Percentiles rank a stretch among this genome's conserved stretches.
Evolutionary conservation across 1,140 invertebrate species (phyloP).

Genomic region (Phortica variegata): DNA sequence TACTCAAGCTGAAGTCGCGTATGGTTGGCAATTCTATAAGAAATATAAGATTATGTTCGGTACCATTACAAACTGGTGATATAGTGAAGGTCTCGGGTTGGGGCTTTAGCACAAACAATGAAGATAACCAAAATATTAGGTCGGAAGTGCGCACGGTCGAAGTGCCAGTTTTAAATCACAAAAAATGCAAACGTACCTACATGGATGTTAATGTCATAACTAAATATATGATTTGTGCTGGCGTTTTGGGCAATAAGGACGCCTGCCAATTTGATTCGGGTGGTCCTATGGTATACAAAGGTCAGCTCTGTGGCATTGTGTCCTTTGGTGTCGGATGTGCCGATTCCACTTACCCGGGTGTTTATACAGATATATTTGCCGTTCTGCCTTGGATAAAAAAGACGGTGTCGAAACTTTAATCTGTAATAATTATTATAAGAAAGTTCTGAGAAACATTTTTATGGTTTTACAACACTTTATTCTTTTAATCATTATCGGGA

Average conservation of each 20-base stretch:
- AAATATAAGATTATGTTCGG: not conserved
- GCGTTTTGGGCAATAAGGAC: slow-evolving; percentile 4
- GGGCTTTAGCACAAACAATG: slow-evolving; percentile 10
- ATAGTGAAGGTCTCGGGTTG: slow-evolving; percentile 6
- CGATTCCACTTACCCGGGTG: slow-evolving; percentile 64
- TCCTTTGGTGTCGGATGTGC: slow-evolving; percentile 61
- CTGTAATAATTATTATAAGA: too few relatives aligned
- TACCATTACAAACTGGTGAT: not conserved
- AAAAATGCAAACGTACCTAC: not conserved
- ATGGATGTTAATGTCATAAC: not conserved
- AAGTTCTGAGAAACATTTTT: too few relatives aligned
- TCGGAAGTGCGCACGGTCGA: not conserved
- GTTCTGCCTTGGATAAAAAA: too few relatives aligned
- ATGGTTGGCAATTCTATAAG: not conserved
- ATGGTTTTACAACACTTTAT: too few relatives aligned
- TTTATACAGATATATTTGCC: slow-evolving; percentile 72
- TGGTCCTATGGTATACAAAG: slow-evolving; percentile 11
- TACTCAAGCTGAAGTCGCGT: not conserved
- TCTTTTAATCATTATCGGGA: too few relatives aligned
- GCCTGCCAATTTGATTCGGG: slow-evolving; percentile 14
- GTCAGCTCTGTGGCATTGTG: slow-evolving; percentile 16
- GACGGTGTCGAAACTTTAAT: too few relatives aligned
- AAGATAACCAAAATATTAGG: not conserved
- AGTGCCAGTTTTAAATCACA: not conserved
- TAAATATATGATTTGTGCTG: slow-evolving; percentile 18